Evolutionary conservation across 64 coral and sea anemone species (phyloP).

Genomic region (Pocillopora damicornis): DNA sequence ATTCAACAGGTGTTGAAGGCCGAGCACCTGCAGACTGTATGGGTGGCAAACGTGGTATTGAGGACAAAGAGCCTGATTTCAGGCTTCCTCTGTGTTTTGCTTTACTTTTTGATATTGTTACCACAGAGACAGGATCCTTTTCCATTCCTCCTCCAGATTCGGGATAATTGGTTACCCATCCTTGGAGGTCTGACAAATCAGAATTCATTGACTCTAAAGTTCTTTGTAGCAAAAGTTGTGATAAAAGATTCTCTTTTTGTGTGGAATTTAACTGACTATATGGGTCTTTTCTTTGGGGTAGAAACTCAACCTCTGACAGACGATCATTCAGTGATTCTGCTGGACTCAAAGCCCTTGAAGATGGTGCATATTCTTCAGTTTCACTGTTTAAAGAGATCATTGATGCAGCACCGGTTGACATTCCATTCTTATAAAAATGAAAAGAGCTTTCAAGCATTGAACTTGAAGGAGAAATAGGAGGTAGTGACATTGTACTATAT

Average conservation of each 20-base stretch:
- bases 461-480: conserved; percentile 92
- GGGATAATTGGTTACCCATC: conserved; percentile 53
- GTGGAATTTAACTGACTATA: conserved; percentile 55
- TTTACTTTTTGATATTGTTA: conserved; percentile 21
- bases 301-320: conserved; percentile 57
- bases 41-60: conserved; percentile 71
- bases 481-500: conserved; percentile 97
- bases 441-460: conserved; percentile 92
- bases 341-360: conserved; percentile 83
- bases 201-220: conserved; percentile 69
- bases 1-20: conserved; percentile 26
- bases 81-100: conserved; percentile 44
- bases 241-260: conserved; percentile 78
- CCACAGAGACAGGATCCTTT: neutral
- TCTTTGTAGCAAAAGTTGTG: conserved; percentile 65
- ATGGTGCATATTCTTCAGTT: conserved; percentile 77
- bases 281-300: conserved; percentile 56
- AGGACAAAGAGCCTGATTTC: conserved; percentile 56
- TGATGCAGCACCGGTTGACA: conserved; percentile 97
- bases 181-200: conserved; percentile 63
- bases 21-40: conserved; percentile 82
- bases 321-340: conserved; percentile 75
- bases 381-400: conserved; percentile 79
- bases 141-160: conserved; percentile 17
- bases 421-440: conserved; percentile 92